A percentile compares a stretch with the other conserved stretches of the same genome.
phyloP scores from a whole-genome alignment of 2,113 vertebrate species.

The Gopherus evgoodei region DNA sequence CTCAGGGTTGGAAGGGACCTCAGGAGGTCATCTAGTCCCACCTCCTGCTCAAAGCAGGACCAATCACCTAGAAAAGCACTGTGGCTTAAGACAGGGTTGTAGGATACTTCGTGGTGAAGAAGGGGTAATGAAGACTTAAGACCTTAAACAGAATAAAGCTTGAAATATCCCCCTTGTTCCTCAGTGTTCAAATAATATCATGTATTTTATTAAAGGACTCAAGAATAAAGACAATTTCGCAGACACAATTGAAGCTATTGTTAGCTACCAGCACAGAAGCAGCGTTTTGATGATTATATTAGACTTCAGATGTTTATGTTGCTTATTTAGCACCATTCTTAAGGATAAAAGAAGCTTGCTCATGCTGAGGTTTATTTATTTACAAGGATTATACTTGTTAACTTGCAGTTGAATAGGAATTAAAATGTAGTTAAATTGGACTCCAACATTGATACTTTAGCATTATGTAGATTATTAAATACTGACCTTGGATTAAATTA shows the following conservation, averaged over 20 bases:
- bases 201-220: neutral
- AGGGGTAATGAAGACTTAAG: neutral
- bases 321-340: constrained; percentile 7
- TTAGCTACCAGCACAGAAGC: neutral
- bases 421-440: neutral
- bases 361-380: constrained; percentile 52
- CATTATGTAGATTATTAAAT: neutral
- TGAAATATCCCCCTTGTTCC: neutral
- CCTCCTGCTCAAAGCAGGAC: too few species aligned
- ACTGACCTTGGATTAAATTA: neutral
- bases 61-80: neutral
- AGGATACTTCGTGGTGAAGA: neutral
- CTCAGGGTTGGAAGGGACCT: too few species aligned
- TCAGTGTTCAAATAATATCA: constrained; percentile 16
- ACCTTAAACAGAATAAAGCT: neutral
- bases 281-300: constrained; percentile 32
- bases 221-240: neutral
- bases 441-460: neutral
- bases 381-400: constrained; percentile 50
- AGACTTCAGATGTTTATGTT: neutral
- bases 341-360: constrained; percentile 28
- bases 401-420: constrained; percentile 51
- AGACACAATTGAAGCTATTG: neutral
- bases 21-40: too few species aligned
- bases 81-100: neutral